Evolutionary conservation across 2,113 vertebrate species (phyloP).

Genomic region (Eretmodus cyanostictus): DNA sequence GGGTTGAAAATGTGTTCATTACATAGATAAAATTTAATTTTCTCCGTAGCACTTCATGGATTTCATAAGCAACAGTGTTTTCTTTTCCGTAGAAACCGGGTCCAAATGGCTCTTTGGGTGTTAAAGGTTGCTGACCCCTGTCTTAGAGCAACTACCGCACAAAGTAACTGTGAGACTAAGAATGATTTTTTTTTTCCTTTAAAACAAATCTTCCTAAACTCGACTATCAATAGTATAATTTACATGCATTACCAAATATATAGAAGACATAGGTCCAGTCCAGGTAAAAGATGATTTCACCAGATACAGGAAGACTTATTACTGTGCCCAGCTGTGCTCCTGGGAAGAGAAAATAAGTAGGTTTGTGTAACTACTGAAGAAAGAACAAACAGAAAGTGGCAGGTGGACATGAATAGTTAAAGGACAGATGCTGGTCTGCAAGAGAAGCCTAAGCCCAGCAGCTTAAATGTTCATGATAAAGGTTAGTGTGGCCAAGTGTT

Average conservation of each 20-base stretch:
- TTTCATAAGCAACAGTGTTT: not conserved
- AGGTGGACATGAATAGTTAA: not conserved
- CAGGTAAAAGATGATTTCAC: slow-evolving; percentile 92
- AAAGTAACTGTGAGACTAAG: not conserved
- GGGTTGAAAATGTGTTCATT: not conserved
- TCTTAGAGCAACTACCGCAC: not conserved
- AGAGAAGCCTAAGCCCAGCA: not conserved
- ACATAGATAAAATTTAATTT: accelerated
- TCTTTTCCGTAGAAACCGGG: too few species aligned
- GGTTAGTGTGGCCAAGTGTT: not conserved
- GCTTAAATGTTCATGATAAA: not conserved
- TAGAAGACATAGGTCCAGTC: slow-evolving; percentile 96
- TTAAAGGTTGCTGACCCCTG: too few species aligned
- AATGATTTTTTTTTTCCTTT: accelerated
- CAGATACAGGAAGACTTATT: slow-evolving; percentile 87
- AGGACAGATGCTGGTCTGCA: not conserved
- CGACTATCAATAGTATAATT: not conserved
- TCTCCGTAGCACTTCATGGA: not conserved
- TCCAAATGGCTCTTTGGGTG: too few species aligned
- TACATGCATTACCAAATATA: slow-evolving; percentile 81
- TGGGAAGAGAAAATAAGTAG: slow-evolving; percentile 43
- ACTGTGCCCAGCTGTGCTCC: slow-evolving; percentile 95
- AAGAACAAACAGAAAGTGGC: not conserved
- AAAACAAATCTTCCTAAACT: not conserved
- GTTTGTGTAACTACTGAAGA: not conserved